These are phyloP conservation scores for Spicauda simplicius DNA, from an alignment of 2,888 invertebrate genomes.

Conservation along the genomic window DNA sequence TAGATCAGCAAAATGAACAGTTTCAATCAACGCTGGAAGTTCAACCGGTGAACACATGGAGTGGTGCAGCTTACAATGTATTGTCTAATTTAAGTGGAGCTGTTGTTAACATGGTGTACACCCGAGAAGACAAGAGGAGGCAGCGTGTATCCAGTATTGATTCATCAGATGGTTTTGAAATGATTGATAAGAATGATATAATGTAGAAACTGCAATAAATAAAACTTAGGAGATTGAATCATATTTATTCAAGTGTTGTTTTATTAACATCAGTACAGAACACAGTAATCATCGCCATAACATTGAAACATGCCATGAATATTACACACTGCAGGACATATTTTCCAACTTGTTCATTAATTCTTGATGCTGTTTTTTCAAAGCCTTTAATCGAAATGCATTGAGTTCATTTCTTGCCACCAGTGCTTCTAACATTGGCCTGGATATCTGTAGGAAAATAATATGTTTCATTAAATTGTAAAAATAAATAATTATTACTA, in stretches of 20 bases:
- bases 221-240: slow-evolving; percentile 31
- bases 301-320: slow-evolving; percentile 33
- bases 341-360: slow-evolving; percentile 75
- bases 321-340: slow-evolving; percentile 62
- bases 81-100: slow-evolving; percentile 69
- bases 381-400: slow-evolving; percentile 68
- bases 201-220: slow-evolving; percentile 49
- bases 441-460: slow-evolving; percentile 69
- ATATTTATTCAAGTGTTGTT: slow-evolving; percentile 35
- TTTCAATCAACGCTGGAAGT: slow-evolving; percentile 65
- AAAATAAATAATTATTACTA: too few species aligned
- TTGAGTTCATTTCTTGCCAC: slow-evolving; percentile 75
- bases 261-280: slow-evolving; percentile 22
- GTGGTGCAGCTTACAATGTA: slow-evolving; percentile 68
- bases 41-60: slow-evolving; percentile 64
- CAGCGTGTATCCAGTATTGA: slow-evolving; percentile 69
- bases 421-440: slow-evolving; percentile 79
- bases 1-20: slow-evolving; percentile 65
- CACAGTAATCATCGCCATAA: slow-evolving; percentile 22
- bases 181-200: slow-evolving; percentile 74
- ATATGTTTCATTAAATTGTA: too few species aligned
- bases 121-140: slow-evolving; percentile 58
- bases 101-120: slow-evolving; percentile 66
- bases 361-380: slow-evolving; percentile 77
- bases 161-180: slow-evolving; percentile 81